Evolutionary conservation across 2,797 vertebrate species (phyloP).

Genomic region (Strix occidentalis): DNA sequence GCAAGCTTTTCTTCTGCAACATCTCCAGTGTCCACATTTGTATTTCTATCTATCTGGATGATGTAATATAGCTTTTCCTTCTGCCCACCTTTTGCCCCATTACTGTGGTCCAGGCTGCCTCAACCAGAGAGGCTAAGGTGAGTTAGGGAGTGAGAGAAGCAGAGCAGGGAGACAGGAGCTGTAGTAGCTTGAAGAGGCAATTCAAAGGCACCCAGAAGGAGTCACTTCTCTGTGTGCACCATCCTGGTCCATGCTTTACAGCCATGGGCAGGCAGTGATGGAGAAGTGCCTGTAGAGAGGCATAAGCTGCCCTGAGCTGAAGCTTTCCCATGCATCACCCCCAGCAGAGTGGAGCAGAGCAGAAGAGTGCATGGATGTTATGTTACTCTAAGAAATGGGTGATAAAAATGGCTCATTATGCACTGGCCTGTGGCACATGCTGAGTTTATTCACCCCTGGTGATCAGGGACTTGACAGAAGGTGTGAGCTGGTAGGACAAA

Average conservation of each 20-base stretch:
- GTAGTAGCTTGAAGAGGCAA: background rate
- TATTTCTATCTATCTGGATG: background rate
- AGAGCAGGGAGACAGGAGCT: background rate
- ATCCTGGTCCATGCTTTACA: background rate
- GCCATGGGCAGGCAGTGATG: background rate
- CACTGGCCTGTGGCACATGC: background rate
- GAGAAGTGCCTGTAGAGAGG: background rate
- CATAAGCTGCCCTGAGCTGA: background rate
- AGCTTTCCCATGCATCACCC: background rate
- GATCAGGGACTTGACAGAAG: background rate
- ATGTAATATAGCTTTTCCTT: background rate
- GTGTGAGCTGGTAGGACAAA: background rate
- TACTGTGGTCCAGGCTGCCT: background rate
- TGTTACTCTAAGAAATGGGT: background rate
- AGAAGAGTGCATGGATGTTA: background rate
- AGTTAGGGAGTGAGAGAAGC: background rate
- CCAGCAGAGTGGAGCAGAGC: background rate
- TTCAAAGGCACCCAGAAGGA: background rate
- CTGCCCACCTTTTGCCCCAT: fast-evolving
- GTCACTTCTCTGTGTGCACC: background rate
- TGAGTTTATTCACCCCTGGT: background rate
- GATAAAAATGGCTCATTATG: background rate
- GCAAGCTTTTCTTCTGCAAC: background rate
- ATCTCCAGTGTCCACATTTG: background rate
- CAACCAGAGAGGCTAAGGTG: background rate